These are phyloP conservation scores for Chouioia cunea DNA, from an alignment of 2,888 invertebrate genomes.

Conservation along the genomic window DNA sequence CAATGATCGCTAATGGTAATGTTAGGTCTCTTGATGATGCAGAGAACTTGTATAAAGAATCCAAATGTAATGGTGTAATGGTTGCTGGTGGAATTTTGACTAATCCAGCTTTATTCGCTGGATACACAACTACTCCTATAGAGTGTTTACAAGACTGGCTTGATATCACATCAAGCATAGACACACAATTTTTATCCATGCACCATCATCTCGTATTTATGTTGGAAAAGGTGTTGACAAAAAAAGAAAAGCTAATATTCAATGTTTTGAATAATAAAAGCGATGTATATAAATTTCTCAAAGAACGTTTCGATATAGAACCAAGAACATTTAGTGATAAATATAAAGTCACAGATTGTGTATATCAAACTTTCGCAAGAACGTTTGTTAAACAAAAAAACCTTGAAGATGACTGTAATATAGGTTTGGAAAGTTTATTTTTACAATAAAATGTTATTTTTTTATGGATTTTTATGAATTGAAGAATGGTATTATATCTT, in stretches of 20 bases:
- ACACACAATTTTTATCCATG: constrained; percentile 80
- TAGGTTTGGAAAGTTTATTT: constrained; percentile 48
- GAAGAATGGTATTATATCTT: background rate
- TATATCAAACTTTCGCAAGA: constrained; percentile 43
- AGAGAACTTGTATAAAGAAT: constrained; percentile 74
- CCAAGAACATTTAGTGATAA: constrained; percentile 57
- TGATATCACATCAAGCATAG: constrained; percentile 74
- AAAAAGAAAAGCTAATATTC: constrained; percentile 80
- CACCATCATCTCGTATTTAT: constrained; percentile 98
- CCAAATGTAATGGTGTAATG: constrained; percentile 89
- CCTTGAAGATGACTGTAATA: constrained; percentile 40
- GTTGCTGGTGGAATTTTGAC: constrained; percentile 89
- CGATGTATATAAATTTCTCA: constrained; percentile 79
- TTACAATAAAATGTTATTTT: constrained; percentile 26
- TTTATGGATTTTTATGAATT: constrained; percentile 21
- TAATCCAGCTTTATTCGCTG: constrained; percentile 92
- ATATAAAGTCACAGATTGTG: constrained; percentile 48
- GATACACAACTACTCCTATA: constrained; percentile 77
- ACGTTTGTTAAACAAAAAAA: constrained; percentile 24
- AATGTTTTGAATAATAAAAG: constrained; percentile 80
- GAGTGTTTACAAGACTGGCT: constrained; percentile 88
- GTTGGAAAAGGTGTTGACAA: constrained; percentile 86
- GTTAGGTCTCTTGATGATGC: constrained; percentile 82
- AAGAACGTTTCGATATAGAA: constrained; percentile 71
- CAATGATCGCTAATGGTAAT: constrained; percentile 94